Evolutionary conservation across 2,113 vertebrate species (phyloP).

Genomic region (Varanus komodoensis): DNA sequence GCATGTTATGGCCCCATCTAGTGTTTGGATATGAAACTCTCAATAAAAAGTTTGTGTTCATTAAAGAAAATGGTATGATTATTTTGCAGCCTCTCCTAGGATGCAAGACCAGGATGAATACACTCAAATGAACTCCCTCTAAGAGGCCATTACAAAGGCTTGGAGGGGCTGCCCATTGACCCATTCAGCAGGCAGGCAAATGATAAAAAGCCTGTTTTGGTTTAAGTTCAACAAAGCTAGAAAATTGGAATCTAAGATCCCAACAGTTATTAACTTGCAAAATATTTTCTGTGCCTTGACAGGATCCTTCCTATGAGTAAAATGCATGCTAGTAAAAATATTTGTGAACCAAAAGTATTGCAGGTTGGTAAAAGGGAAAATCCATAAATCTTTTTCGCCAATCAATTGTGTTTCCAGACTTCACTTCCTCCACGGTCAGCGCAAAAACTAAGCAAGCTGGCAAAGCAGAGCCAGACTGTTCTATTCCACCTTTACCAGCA

Average conservation of each 20-base stretch:
- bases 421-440: background rate
- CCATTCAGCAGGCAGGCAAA: no score
- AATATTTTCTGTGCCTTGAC: background rate
- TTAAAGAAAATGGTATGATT: background rate
- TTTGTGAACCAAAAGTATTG: background rate
- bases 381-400: background rate
- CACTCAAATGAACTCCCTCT: no score
- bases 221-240: no score
- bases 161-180: no score
- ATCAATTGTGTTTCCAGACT: background rate
- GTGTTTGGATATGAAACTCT: constrained; percentile 67
- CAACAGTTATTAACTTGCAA: background rate
- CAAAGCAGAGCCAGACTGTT: background rate
- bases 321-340: background rate
- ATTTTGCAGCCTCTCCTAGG: background rate
- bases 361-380: background rate
- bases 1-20: constrained; percentile 79
- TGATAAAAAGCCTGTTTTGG: background rate
- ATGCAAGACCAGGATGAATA: no score
- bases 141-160: no score
- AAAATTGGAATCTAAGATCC: no score
- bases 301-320: background rate
- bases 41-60: background rate
- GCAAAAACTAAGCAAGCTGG: background rate
- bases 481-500: no score